Evolutionary conservation across 2,113 vertebrate genomes (phyloP).

Genomic region (Phrynocephalus versicolor): DNA sequence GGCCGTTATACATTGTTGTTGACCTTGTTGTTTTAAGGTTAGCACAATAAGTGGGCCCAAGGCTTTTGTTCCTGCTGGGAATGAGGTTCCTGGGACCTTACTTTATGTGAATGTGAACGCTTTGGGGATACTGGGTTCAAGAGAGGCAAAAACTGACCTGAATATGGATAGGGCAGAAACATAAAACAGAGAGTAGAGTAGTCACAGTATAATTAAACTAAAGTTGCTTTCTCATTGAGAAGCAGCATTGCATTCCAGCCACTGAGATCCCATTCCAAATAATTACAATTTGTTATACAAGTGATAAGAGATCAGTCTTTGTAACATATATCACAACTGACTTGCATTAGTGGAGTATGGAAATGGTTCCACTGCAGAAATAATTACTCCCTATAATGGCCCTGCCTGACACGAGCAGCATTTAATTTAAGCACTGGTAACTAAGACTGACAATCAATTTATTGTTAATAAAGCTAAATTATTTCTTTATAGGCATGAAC

Average conservation of each 20-base stretch:
- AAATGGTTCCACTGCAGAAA: not conserved
- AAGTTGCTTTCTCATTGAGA: not conserved
- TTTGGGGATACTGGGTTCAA: no score
- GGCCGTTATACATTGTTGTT: not conserved
- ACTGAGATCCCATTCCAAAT: not conserved
- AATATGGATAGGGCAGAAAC: no score
- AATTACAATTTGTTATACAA: not conserved
- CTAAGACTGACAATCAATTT: not conserved
- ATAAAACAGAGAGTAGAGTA: not conserved
- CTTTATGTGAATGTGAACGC: not conserved
- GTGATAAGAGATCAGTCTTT: not conserved
- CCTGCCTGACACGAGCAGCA: not conserved
- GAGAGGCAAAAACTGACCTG: not conserved
- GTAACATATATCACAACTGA: not conserved
- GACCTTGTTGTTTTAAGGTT: not conserved
- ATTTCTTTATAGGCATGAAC: not conserved
- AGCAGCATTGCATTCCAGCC: not conserved
- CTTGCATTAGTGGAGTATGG: no score
- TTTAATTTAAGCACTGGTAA: not conserved
- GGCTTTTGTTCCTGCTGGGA: not conserved
- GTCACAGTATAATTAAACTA: not conserved
- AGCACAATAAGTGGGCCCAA: not conserved
- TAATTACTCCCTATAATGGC: not conserved
- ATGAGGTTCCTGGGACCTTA: not conserved
- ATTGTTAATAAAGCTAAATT: not conserved